These are phyloP conservation scores for Addax nasomaculatus DNA, from an alignment of 2,113 vertebrate species.

Conservation along the genomic window DNA sequence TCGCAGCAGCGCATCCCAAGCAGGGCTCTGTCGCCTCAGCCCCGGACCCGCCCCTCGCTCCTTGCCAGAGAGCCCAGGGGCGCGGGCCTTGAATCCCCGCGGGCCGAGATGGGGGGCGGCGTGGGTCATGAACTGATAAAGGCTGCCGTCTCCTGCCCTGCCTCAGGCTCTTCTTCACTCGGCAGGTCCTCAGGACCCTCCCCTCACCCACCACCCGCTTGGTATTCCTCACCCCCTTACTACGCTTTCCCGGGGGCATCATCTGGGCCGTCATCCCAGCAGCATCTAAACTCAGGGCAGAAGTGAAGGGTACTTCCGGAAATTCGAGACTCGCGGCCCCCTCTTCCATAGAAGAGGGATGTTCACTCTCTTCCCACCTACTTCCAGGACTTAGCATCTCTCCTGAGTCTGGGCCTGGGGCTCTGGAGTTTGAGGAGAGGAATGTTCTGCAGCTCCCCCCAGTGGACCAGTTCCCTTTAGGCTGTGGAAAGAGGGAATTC, in stretches of 20 bases:
- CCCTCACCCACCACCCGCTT: too few relatives aligned
- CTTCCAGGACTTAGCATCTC: neutral
- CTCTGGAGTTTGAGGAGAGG: neutral
- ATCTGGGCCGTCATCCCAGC: neutral
- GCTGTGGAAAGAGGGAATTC: neutral
- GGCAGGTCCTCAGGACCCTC: neutral
- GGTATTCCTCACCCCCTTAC: neutral
- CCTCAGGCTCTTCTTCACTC: neutral
- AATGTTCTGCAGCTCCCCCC: constrained; percentile 12
- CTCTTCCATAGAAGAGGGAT: neutral
- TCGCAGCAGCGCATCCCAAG: neutral
- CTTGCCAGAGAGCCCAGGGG: accelerated
- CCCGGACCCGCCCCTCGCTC: constrained; percentile 7
- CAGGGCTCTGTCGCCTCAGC: neutral
- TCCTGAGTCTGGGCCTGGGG: neutral
- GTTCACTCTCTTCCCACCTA: neutral
- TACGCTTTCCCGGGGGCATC: neutral
- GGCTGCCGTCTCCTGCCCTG: neutral
- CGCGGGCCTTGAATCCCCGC: neutral
- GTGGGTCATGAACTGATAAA: neutral
- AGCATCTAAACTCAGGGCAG: neutral
- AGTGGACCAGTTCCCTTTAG: constrained; percentile 18
- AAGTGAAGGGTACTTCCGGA: neutral
- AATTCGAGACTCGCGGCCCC: neutral
- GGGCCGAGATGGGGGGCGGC: neutral